Evolutionary conservation across 2,113 vertebrate species (phyloP), one percentile per base, ranked within the genome.

Genomic region (Rhinolophus sinicus): DNA sequence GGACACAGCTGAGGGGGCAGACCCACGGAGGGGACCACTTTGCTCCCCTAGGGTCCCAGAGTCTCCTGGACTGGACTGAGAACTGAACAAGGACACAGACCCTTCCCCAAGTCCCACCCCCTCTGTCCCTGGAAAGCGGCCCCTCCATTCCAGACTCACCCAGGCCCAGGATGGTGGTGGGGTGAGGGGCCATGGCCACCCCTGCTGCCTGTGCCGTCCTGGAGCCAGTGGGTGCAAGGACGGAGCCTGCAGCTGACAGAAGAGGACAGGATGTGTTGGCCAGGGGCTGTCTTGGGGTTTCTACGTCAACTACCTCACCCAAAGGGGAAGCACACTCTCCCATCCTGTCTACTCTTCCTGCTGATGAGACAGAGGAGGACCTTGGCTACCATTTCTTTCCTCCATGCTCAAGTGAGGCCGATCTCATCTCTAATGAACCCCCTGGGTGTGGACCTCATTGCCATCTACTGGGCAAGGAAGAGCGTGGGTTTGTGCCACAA

Each of bases 331-430:
- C 13, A 2, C 1, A 2, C 0, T 4, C 1, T 33, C 40, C 8
- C 13, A 28, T 24, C 7, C 56, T 16, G 0, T 22, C n/a, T 8
- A 2, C 8, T 2, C 26, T 70, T 47, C 47, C 33, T 3, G 1
- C 14, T 1, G 9, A 21, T 0, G 30, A 58, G 28, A 9, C 4
- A 3, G 30, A 47, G 21, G 78, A 26, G 40, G 38, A 14, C 0
- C 3, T 14, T 0, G 0, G 72, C 19, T 50, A n/a, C 84, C 38
- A 1, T 65, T 11, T 6, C 52, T 40, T 1, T 40, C 4, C 12
- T 1, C 5, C 8, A 5, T 3, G 4, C 44, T 2, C 3, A 0
- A 5, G 10, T 1, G 62, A 38, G 24, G 1, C 7, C 72, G 21
- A 56, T 3, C 26, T 58, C 22, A 14, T 8, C 28, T 2, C 7